A percentile compares a stretch with the other conserved stretches of the same genome.
phyloP scores from a whole-genome alignment of 2,797 vertebrate species.

The Anisognathus igniventris region DNA sequence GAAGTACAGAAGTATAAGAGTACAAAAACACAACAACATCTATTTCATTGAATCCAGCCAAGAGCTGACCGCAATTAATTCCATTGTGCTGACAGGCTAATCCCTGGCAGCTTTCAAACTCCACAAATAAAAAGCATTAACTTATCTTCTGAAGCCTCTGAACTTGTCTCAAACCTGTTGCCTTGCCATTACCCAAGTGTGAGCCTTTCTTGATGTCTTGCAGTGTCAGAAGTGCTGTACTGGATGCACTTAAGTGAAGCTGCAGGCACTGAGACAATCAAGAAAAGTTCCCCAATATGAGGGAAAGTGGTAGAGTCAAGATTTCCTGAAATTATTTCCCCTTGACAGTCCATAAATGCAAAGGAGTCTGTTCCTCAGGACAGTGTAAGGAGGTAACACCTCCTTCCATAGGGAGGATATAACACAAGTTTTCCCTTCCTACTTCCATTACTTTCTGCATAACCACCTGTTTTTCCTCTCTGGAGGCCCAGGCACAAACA shows the following conservation, averaged over 20 bases:
- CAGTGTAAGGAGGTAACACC: fast-evolving
- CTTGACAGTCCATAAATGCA: background rate
- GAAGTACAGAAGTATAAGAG: background rate
- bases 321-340: background rate
- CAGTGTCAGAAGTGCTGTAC: background rate
- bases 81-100: background rate
- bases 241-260: background rate
- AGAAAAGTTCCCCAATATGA: background rate
- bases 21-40: background rate
- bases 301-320: background rate
- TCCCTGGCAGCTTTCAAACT: background rate
- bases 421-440: background rate
- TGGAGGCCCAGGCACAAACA: background rate
- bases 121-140: background rate
- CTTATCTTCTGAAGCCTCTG: background rate
- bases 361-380: background rate
- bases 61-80: background rate
- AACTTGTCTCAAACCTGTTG: background rate
- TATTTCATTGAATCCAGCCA: background rate
- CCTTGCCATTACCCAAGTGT: background rate
- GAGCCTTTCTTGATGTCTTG: fast-evolving
- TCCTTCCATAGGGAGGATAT: background rate
- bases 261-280: background rate
- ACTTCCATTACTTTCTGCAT: background rate
- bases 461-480: background rate